phyloP scores from a whole-genome alignment of 2,113 vertebrate species.

The Ochotona princeps region DNA sequence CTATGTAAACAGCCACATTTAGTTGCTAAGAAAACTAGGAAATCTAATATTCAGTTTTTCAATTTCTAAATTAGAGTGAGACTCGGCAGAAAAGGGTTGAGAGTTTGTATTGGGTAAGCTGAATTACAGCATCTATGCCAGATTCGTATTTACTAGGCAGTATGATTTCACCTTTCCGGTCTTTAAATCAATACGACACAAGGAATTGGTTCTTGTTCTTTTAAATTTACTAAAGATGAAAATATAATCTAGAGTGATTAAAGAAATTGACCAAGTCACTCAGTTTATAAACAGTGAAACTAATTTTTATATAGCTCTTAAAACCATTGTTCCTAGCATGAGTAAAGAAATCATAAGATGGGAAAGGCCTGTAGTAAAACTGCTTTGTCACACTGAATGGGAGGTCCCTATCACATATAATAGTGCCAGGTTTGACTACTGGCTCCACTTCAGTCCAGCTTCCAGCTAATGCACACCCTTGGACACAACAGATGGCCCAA shows the following conservation, averaged over 20 bases:
- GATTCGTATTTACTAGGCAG: slow-evolving; percentile 14
- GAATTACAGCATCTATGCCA: slow-evolving; percentile 32
- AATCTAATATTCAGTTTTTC: slow-evolving; percentile 51
- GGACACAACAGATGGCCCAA: no score
- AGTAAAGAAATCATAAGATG: neutral
- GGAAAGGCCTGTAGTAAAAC: no score
- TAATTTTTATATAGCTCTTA: slow-evolving; percentile 23
- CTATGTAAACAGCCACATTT: neutral
- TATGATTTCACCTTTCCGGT: slow-evolving; percentile 54
- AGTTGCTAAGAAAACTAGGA: slow-evolving; percentile 29
- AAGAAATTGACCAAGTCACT: slow-evolving; percentile 42
- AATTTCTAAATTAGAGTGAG: slow-evolving; percentile 2
- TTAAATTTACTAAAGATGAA: slow-evolving; percentile 51
- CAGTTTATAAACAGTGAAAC: neutral
- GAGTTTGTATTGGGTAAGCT: slow-evolving; percentile 5
- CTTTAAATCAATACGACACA: slow-evolving; percentile 60
- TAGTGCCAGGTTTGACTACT: no score
- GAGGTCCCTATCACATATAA: no score
- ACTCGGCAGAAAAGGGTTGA: neutral
- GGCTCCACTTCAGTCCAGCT: no score
- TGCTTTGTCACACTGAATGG: no score
- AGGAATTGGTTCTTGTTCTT: slow-evolving; percentile 49
- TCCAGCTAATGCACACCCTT: no score
- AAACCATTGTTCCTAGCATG: neutral
- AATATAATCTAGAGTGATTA: slow-evolving; percentile 43